Evolutionary conservation across 2,113 vertebrate genomes (phyloP).

Genomic region (Myotis yumanensis): DNA sequence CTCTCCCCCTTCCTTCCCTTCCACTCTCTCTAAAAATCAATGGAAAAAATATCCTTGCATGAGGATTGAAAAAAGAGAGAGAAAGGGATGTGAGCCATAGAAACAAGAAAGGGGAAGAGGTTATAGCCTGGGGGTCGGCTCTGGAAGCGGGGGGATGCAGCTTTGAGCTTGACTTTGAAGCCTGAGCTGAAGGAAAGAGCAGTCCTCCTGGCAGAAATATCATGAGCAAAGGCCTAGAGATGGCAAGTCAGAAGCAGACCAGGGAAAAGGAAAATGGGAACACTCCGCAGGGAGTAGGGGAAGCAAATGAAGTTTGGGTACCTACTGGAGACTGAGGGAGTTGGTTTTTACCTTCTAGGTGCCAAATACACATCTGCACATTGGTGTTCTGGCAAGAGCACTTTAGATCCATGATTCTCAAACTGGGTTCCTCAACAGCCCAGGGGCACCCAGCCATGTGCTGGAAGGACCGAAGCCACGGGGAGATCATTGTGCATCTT

Average conservation of each 20-base stretch:
- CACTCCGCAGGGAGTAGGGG: no score
- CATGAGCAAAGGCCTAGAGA: background rate
- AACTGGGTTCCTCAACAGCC: background rate
- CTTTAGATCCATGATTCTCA: background rate
- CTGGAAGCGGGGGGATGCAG: background rate
- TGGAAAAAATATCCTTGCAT: no score
- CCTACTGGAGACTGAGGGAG: background rate
- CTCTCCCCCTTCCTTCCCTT: no score
- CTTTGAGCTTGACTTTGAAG: constrained; percentile 38
- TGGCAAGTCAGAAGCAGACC: background rate
- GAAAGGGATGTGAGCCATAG: background rate
- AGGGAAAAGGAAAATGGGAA: background rate
- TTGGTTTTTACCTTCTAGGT: background rate
- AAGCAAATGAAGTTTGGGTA: background rate
- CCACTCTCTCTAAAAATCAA: no score
- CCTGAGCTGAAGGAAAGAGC: background rate
- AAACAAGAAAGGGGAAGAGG: background rate
- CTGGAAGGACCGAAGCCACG: background rate
- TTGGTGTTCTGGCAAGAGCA: background rate
- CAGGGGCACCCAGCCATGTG: rapidly evolving
- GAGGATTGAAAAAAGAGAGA: background rate
- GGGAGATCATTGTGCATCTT: background rate
- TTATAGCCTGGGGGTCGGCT: background rate
- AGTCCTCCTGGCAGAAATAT: background rate
- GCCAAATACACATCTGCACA: background rate